Evolutionary conservation across 2,797 vertebrate genomes (phyloP), one percentile per base, ranked within the genome.

Genomic region (Malurus splendens): DNA sequence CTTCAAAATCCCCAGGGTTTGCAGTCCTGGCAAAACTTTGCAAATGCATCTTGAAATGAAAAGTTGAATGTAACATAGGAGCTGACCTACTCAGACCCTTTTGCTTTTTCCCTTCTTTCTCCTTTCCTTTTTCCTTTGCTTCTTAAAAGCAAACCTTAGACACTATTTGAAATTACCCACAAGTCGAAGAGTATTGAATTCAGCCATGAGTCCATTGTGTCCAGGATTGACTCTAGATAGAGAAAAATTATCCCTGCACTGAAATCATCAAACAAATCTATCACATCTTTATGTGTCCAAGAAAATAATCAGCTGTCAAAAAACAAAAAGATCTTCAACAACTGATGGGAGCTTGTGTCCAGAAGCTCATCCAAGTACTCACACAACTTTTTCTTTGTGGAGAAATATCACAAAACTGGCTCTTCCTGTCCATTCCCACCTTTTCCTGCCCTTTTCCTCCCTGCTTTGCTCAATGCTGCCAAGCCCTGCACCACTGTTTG

Each of bases 381-480:
- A 9, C 10, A 62, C 14, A 64, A 65, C 62, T 54, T 80, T 75
- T 72, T 18, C 30, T 86, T 78, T 64, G n/a, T 4, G 2, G 24
- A 79, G 47, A 76, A 86, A 82, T 66, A 81, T 62, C 45, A 62
- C 24, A 45, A 73, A 90, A 52, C 33, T 14, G 12, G 7, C 10
- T 48, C 44, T 41, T 89, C 60, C 39, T 76, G 20, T 57, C 68
- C 9, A 18, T 77, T 79, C 41, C 39, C 17, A 70, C 51, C 10
- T 50, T 67, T 45, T 30, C 39, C n/a, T 60, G 24, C 16, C 33
- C 54, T 55, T 82, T 52, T 44, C 28, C 33, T 60, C 65, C 44
- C 36, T 0, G 0, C 7, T 38, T 85, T 42, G 33, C 56, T 71
- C 16, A 6, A 64, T 0, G 0, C 33, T 60, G 38, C 66, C 1